Conservation (phyloP, 2,797 vertebrate species). For the Phalanger gymnotis region DNA sequence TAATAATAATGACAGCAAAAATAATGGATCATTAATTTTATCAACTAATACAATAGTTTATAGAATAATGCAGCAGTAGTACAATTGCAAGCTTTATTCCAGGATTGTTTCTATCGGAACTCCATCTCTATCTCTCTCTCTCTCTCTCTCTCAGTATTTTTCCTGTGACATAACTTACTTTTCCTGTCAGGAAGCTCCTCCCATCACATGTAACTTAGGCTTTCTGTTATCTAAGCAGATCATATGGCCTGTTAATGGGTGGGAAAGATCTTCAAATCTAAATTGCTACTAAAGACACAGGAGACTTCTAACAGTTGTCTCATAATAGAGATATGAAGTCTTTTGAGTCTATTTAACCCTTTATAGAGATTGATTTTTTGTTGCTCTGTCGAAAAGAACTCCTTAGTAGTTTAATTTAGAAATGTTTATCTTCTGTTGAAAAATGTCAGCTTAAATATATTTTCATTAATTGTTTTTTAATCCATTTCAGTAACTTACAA, state of each 20-base stretch:
- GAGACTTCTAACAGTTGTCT: too few relatives aligned
- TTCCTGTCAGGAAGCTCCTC: too few relatives aligned
- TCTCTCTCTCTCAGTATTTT: too few relatives aligned
- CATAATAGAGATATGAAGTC: background rate
- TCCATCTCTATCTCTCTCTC: background rate
- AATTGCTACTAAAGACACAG: too few relatives aligned
- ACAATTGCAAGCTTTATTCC: background rate
- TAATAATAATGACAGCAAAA: background rate
- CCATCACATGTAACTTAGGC: too few relatives aligned
- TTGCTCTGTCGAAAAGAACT: background rate
- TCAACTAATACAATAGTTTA: background rate
- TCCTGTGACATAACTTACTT: too few relatives aligned
- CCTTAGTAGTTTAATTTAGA: background rate
- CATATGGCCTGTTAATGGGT: too few relatives aligned
- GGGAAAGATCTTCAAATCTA: too few relatives aligned
- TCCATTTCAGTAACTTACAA: background rate
- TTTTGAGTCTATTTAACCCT: background rate
- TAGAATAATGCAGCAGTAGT: background rate
- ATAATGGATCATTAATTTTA: background rate
- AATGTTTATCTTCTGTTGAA: conserved; percentile 58
- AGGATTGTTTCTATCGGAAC: background rate
- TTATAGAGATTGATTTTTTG: background rate
- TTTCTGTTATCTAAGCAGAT: too few relatives aligned
- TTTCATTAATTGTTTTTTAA: conserved; percentile 32
- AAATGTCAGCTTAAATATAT: conserved; percentile 48